Evolutionary conservation across 2,113 vertebrate species (phyloP).

Genomic region (Suricata suricatta): DNA sequence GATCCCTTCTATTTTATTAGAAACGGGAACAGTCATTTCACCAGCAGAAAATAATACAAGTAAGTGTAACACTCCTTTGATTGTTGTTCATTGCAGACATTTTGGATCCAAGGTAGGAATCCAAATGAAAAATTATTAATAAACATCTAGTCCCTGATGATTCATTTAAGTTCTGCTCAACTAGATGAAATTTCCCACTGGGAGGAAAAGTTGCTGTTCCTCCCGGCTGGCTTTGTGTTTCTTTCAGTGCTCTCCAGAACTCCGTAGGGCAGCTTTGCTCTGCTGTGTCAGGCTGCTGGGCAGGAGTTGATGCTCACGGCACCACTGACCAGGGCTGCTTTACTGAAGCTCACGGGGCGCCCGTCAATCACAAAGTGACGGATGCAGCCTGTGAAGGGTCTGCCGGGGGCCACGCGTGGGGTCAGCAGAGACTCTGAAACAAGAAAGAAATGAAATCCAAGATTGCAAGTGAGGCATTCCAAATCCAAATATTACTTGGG

Average conservation of each 20-base stretch:
- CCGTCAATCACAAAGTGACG: conserved; percentile 92
- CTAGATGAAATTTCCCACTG: not conserved
- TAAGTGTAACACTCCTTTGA: conserved; percentile 42
- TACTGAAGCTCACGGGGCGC: conserved; percentile 90
- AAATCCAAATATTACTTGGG: not conserved
- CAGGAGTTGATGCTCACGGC: conserved; percentile 93
- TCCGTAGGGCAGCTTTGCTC: not conserved
- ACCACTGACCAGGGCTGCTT: conserved; percentile 92
- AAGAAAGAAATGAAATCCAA: conserved; percentile 51
- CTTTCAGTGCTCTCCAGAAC: conserved; percentile 67
- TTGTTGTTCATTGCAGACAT: conserved; percentile 63
- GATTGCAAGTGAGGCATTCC: not conserved
- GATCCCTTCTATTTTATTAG: conserved; percentile 65
- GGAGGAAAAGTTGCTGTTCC: not conserved
- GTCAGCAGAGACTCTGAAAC: conserved; percentile 89
- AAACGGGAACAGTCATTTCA: conserved; percentile 50
- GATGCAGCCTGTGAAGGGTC: conserved; percentile 93
- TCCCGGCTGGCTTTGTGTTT: not conserved
- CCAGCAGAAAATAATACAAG: conserved; percentile 39
- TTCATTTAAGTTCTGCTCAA: conserved; percentile 49
- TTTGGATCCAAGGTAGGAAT: conserved; percentile 28
- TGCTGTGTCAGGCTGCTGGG: conserved; percentile 86
- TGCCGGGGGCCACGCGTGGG: conserved; percentile 85
- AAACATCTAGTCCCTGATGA: conserved; percentile 57
- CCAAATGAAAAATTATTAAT: conserved; percentile 61